Percentiles rank a stretch among this genome's conserved stretches.
These are phyloP conservation scores for Plusia festucae DNA, from an alignment of 2,888 invertebrate species.

Conservation along the genomic window DNA sequence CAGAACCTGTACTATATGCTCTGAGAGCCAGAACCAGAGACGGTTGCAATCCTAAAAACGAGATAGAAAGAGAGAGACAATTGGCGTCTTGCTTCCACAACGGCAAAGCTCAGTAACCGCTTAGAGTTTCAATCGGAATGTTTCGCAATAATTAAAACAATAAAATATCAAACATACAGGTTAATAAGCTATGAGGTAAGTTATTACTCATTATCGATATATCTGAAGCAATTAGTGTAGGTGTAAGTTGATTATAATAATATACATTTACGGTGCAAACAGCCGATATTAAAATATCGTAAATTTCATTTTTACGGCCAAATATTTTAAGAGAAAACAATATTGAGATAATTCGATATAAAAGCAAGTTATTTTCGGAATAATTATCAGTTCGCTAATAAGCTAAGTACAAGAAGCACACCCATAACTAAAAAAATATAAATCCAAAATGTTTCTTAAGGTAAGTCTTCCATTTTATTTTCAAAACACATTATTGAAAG, in stretches of 20 bases:
- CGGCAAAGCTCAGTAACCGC: too few relatives aligned
- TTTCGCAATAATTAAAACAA: neutral
- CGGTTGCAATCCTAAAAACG: too few relatives aligned
- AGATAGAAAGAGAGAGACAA: too few relatives aligned
- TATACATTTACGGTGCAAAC: slow-evolving; percentile 44
- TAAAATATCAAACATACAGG: neutral
- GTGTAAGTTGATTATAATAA: slow-evolving; percentile 35
- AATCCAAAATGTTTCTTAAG: slow-evolving; percentile 35
- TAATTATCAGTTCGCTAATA: slow-evolving; percentile 53
- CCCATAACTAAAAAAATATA: neutral
- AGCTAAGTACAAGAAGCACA: slow-evolving; percentile 20
- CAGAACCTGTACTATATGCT: too few relatives aligned
- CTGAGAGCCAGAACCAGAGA: too few relatives aligned
- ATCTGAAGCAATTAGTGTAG: slow-evolving; percentile 44
- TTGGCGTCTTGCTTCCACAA: too few relatives aligned
- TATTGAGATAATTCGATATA: slow-evolving; percentile 46
- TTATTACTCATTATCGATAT: slow-evolving; percentile 28
- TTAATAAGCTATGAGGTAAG: slow-evolving; percentile 5
- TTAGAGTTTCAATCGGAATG: neutral
- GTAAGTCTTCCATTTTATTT: slow-evolving; percentile 13
- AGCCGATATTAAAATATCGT: slow-evolving; percentile 30
- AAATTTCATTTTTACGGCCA: slow-evolving; percentile 36
- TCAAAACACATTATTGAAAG: too few relatives aligned
- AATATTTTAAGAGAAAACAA: slow-evolving; percentile 45
- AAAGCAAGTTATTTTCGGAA: slow-evolving; percentile 28